phyloP scores from a whole-genome alignment of 37 sponge, comb jelly and placozoan genomes.

The Ianthella basta region DNA sequence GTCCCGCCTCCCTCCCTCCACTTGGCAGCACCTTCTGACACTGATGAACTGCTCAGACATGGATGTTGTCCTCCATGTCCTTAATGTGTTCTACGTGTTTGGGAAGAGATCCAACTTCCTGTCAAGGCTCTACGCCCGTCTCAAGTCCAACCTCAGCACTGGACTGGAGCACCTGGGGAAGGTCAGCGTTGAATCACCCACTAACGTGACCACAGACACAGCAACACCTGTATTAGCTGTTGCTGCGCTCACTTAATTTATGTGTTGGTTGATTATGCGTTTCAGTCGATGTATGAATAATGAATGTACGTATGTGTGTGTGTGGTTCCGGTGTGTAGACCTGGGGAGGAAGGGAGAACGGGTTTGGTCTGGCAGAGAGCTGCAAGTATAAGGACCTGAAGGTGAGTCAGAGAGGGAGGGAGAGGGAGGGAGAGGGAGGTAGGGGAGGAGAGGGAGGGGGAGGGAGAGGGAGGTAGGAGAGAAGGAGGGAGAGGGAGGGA shows the following conservation, averaged over 20 bases:
- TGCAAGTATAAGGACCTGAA: conserved; percentile 59
- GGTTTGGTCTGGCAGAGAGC: conserved; percentile 91
- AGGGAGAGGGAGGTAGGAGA: too few species aligned
- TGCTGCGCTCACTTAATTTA: too few species aligned
- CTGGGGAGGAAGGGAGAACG: conserved; percentile 96
- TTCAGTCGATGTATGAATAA: too few species aligned
- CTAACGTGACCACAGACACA: too few species aligned
- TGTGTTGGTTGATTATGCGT: too few species aligned
- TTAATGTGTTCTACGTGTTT: conserved; percentile 97
- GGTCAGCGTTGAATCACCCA: too few species aligned
- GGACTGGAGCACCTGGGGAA: conserved; percentile 89
- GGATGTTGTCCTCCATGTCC: conserved; percentile 91
- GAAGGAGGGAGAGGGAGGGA: background rate
- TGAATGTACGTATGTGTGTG: background rate
- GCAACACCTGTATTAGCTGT: too few species aligned
- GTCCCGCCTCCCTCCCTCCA: too few species aligned
- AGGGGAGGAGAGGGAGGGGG: background rate
- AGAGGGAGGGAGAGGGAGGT: background rate
- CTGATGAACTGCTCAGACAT: conserved; percentile 87
- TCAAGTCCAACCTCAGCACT: conserved; percentile 64
- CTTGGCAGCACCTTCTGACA: conserved; percentile 77
- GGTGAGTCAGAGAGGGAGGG: conserved; percentile 24
- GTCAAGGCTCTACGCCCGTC: conserved; percentile 72
- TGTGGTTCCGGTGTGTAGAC: conserved; percentile 48
- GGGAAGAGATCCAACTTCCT: conserved; percentile 97